A percentile compares a stretch with the other conserved stretches of the same genome.
Conservation (phyloP, 2,888 invertebrate genomes). For the Baronia brevicornis region DNA sequence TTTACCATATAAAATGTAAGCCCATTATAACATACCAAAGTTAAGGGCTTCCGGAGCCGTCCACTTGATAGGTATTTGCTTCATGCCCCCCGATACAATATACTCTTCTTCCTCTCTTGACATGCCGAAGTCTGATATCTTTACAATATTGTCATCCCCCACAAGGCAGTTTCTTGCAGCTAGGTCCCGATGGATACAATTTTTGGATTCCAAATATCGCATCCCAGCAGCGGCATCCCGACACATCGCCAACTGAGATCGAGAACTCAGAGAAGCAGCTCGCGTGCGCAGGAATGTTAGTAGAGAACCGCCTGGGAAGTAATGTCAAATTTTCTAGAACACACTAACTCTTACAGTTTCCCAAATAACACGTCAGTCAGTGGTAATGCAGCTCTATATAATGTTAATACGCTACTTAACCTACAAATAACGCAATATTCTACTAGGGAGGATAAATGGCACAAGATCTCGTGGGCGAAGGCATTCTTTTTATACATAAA, state of each 20-base stretch:
- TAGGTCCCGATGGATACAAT: conserved; percentile 96
- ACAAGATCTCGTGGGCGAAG: not conserved
- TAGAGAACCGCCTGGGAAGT: conserved; percentile 89
- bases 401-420: too few species aligned
- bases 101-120: conserved; percentile 97
- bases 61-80: conserved; percentile 99
- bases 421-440: too few species aligned
- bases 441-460: not conserved
- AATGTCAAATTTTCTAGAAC: too few species aligned
- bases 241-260: conserved; percentile 90
- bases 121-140: conserved; percentile 99
- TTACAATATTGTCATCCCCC: conserved; percentile 89
- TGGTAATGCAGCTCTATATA: too few species aligned
- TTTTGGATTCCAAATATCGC: conserved; percentile 95
- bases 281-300: conserved; percentile 91
- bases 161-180: conserved; percentile 96
- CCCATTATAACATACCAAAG: conserved; percentile 81
- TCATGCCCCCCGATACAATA: conserved; percentile 97
- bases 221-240: conserved; percentile 94
- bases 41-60: conserved; percentile 97
- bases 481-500: too few species aligned
- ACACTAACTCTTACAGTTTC: too few species aligned
- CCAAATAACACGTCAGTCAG: too few species aligned
- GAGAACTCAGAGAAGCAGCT: conserved; percentile 77
- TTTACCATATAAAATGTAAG: not conserved